phyloP scores from a whole-genome alignment of 2,113 vertebrate genomes.

The Arvicanthis niloticus region DNA sequence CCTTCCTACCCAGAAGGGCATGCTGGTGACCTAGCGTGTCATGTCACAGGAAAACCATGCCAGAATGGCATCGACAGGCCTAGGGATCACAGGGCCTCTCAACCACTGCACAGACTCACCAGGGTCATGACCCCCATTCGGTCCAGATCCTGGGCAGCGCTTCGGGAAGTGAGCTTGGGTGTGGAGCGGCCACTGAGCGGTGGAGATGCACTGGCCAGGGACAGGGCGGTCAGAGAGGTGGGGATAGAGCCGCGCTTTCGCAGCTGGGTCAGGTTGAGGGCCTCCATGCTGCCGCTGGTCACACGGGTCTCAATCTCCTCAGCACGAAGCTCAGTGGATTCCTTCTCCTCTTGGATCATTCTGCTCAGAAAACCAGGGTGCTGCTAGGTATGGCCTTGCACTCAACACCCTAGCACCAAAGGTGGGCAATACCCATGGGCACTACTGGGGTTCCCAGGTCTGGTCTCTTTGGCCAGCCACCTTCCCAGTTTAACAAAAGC shows the following conservation, averaged over 20 bases:
- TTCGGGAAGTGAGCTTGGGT: slow-evolving; percentile 93
- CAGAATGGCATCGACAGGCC: not conserved
- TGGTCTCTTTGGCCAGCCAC: not conserved
- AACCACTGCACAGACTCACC: slow-evolving; percentile 86
- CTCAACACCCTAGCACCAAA: not conserved
- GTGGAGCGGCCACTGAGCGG: slow-evolving; percentile 94
- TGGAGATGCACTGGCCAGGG: slow-evolving; percentile 94
- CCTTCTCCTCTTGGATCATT: slow-evolving; percentile 99
- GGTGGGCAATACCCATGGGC: not conserved
- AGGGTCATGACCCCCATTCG: slow-evolving; percentile 96
- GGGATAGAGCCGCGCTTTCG: slow-evolving; percentile 94
- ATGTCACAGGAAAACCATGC: not conserved
- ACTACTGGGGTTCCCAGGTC: rapidly evolving
- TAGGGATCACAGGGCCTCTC: not conserved
- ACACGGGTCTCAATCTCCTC: slow-evolving; percentile 96
- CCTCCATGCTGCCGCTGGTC: slow-evolving; percentile 97
- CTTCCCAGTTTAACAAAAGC: not conserved
- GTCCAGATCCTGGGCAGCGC: slow-evolving; percentile 95
- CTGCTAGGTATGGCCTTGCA: not conserved
- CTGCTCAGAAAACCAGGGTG: slow-evolving; percentile 78
- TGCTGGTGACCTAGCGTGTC: not conserved
- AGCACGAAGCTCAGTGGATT: slow-evolving; percentile 94
- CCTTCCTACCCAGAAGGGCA: not conserved
- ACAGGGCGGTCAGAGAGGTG: slow-evolving; percentile 95
- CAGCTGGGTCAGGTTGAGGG: slow-evolving; percentile 93